Evolutionary conservation across 1,140 invertebrate species (phyloP).

Genomic region (Zaprionus lachaisei): DNA sequence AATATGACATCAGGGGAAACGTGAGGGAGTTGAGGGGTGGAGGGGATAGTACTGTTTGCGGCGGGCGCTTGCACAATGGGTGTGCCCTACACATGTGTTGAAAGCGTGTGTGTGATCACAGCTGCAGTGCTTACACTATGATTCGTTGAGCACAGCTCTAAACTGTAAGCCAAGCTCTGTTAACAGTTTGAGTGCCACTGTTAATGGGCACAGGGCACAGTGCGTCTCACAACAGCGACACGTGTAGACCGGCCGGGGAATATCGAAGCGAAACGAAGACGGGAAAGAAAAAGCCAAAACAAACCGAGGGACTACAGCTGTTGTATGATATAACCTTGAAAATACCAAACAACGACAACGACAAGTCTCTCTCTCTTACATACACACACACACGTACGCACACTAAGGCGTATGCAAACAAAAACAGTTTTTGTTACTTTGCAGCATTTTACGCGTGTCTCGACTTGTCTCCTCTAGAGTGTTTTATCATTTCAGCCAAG

Average conservation of each 20-base stretch:
- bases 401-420: slow-evolving; percentile 9
- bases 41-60: background rate
- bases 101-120: background rate
- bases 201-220: background rate
- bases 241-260: slow-evolving; percentile 27
- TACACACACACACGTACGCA: slow-evolving; percentile 5
- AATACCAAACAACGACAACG: slow-evolving; percentile 23
- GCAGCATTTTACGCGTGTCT: slow-evolving; percentile 37
- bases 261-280: slow-evolving; percentile 8
- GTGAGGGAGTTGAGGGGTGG: background rate
- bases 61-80: slow-evolving; percentile 25
- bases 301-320: slow-evolving; percentile 39
- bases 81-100: slow-evolving; percentile 17
- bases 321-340: slow-evolving; percentile 55
- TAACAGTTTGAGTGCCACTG: slow-evolving; percentile 23
- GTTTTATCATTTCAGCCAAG: slow-evolving; percentile 27
- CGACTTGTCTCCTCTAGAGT: slow-evolving; percentile 30
- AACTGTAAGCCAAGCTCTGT: slow-evolving; percentile 18
- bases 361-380: slow-evolving; percentile 2
- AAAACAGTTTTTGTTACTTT: slow-evolving; percentile 34
- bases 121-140: background rate
- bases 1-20: background rate
- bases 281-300: slow-evolving; percentile 17
- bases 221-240: slow-evolving; percentile 17
- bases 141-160: slow-evolving; percentile 7